Percentiles rank a stretch among this genome's conserved stretches.
These are phyloP conservation scores for Drosophila meridiana DNA, from an alignment of 2,888 invertebrate species.

Conservation along the genomic window DNA sequence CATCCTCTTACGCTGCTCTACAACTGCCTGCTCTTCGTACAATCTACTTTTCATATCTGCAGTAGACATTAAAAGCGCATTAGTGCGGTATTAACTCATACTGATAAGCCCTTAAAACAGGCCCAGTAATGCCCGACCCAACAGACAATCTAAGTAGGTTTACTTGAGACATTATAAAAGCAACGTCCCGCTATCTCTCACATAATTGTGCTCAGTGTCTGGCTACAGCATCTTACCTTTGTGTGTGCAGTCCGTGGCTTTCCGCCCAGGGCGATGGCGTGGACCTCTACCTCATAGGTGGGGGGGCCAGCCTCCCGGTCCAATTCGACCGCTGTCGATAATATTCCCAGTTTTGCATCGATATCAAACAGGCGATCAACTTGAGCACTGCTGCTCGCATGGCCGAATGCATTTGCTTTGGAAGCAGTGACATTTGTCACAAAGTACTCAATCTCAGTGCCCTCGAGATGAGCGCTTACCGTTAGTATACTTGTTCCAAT, in stretches of 20 bases:
- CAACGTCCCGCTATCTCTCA: slow-evolving; percentile 8
- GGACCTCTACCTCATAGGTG: slow-evolving; percentile 93
- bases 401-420: slow-evolving; percentile 78
- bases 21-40: slow-evolving; percentile 56
- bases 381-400: slow-evolving; percentile 85
- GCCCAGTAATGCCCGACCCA: slow-evolving; percentile 38
- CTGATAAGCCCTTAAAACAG: slow-evolving; percentile 67
- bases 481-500: slow-evolving; percentile 94
- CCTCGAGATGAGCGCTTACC: slow-evolving; percentile 89
- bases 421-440: slow-evolving; percentile 91
- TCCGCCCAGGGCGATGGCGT: slow-evolving; percentile 91
- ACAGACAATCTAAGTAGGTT: slow-evolving; percentile 30
- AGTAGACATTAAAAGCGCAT: slow-evolving; percentile 86
- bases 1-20: slow-evolving; percentile 19
- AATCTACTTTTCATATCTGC: slow-evolving; percentile 85
- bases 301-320: slow-evolving; percentile 94
- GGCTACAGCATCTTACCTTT: slow-evolving; percentile 89
- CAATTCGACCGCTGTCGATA: slow-evolving; percentile 93
- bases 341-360: slow-evolving; percentile 93
- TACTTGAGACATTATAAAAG: slow-evolving; percentile 10
- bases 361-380: slow-evolving; percentile 96
- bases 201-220: slow-evolving; percentile 15
- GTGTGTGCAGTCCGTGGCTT: slow-evolving; percentile 91
- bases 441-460: slow-evolving; percentile 93
- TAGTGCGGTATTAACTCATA: slow-evolving; percentile 82